Percentiles rank a stretch among this genome's conserved stretches.
Evolutionary conservation across 2,888 invertebrate species (phyloP).

Genomic region (Octonoba sinensis): DNA sequence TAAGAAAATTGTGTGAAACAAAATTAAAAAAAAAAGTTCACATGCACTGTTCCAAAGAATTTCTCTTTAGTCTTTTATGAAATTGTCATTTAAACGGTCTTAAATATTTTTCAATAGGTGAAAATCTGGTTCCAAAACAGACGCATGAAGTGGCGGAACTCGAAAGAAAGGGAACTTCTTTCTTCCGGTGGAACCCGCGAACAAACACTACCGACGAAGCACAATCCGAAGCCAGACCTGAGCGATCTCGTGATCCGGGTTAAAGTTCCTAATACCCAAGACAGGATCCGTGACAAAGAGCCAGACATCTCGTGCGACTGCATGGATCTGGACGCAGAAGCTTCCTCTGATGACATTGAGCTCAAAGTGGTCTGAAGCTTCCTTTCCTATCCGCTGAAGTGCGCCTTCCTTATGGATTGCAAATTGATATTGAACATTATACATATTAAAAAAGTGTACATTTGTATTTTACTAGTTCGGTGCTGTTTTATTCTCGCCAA

Average conservation of each 20-base stretch:
- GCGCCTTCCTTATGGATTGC: too few species aligned
- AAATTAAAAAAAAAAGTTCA: too few species aligned
- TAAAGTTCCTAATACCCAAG: slow-evolving; percentile 48
- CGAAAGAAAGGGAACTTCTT: slow-evolving; percentile 93
- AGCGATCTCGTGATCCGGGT: slow-evolving; percentile 76
- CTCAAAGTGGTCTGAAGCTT: slow-evolving; percentile 9
- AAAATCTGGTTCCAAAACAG: slow-evolving; percentile 97
- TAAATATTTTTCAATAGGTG: slow-evolving; percentile 75
- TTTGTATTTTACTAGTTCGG: too few species aligned
- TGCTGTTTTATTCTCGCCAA: too few species aligned
- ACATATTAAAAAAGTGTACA: too few species aligned
- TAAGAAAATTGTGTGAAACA: too few species aligned
- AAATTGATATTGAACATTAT: too few species aligned
- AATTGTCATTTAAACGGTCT: too few species aligned
- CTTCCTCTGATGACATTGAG: slow-evolving; percentile 10
- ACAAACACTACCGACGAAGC: slow-evolving; percentile 95
- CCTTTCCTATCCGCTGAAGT: too few species aligned
- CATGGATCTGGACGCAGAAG: slow-evolving; percentile 35
- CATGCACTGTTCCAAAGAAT: too few species aligned
- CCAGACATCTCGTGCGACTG: slow-evolving; percentile 41
- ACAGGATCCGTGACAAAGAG: slow-evolving; percentile 19
- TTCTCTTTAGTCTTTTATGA: too few species aligned
- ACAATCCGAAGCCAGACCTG: slow-evolving; percentile 94
- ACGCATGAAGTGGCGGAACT: slow-evolving; percentile 99
- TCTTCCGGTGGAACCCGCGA: slow-evolving; percentile 89